Percentiles rank a stretch among this genome's conserved stretches.
phyloP scores from a whole-genome alignment of 1,140 invertebrate species.

The Aethina tumida region DNA sequence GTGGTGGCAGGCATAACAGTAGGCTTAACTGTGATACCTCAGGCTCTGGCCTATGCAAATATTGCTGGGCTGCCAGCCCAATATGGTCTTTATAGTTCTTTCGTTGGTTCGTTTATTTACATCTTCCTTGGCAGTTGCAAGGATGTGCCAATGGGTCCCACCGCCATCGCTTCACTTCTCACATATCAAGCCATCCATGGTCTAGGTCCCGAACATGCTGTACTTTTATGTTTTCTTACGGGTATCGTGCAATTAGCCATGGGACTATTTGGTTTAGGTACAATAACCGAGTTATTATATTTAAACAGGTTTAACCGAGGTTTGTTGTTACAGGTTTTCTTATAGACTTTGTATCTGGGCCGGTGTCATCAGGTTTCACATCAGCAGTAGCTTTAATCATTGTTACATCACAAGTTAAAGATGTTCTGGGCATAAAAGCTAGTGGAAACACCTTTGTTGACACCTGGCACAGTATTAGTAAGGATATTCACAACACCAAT shows the following conservation, averaged over 20 bases:
- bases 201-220: conserved; percentile 59
- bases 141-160: conserved; percentile 81
- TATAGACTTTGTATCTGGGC: conserved; percentile 87
- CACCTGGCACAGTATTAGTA: conserved; percentile 56
- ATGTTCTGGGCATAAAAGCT: conserved; percentile 67
- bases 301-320: background rate
- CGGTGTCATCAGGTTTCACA: conserved; percentile 87
- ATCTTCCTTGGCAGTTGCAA: conserved; percentile 83
- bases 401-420: conserved; percentile 78
- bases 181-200: conserved; percentile 65
- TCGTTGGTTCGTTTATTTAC: conserved; percentile 85
- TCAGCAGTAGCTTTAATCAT: conserved; percentile 88
- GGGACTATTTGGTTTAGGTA: conserved; percentile 79
- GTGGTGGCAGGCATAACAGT: conserved; percentile 79
- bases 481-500: conserved; percentile 48
- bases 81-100: conserved; percentile 86
- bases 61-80: conserved; percentile 71
- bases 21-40: conserved; percentile 74
- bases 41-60: conserved; percentile 73
- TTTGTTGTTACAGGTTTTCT: conserved; percentile 62
- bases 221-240: conserved; percentile 67
- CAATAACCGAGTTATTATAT: background rate
- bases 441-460: conserved; percentile 62
- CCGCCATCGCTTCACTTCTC: conserved; percentile 71
- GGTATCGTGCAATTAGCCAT: conserved; percentile 75